A percentile compares a stretch with the other conserved stretches of the same genome.
Evolutionary conservation across 1,140 invertebrate genomes (phyloP).

Genomic region (Diachasmimorpha longicaudata): DNA sequence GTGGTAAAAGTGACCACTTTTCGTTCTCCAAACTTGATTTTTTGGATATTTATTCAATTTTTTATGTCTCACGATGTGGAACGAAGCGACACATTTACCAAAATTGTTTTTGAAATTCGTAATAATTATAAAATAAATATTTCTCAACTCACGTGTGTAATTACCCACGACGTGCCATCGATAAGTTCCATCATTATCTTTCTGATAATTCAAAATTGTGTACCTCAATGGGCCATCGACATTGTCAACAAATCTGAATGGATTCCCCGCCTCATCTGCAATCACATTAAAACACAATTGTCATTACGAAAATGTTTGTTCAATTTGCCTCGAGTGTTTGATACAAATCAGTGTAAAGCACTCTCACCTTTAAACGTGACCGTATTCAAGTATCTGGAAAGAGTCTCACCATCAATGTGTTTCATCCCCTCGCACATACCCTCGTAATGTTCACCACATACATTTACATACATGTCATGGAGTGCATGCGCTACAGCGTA

Average conservation of each 20-base stretch:
- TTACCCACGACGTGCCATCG: slow-evolving; percentile 63
- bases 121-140: neutral
- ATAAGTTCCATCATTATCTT: slow-evolving; percentile 42
- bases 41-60: too few species aligned
- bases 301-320: neutral
- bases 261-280: slow-evolving; percentile 60
- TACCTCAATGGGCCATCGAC: slow-evolving; percentile 65
- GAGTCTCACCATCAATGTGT: slow-evolving; percentile 55
- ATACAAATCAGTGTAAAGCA: neutral
- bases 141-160: slow-evolving; percentile 60
- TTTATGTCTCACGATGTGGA: too few species aligned
- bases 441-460: slow-evolving; percentile 45
- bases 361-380: slow-evolving; percentile 64
- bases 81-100: too few species aligned
- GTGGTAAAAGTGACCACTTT: too few species aligned
- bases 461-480: slow-evolving; percentile 56
- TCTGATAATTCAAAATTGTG: slow-evolving; percentile 66
- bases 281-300: slow-evolving; percentile 24
- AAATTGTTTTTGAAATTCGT: too few species aligned
- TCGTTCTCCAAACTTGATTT: too few species aligned
- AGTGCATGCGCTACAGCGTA: slow-evolving; percentile 66
- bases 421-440: slow-evolving; percentile 60
- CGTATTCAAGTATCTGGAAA: slow-evolving; percentile 59
- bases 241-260: slow-evolving; percentile 57
- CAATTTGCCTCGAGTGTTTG: neutral